A percentile compares a stretch with the other conserved stretches of the same genome.
Conservation (phyloP, 35 echinoderm and acorn worm species). For the Holothuria glaberrima region DNA sequence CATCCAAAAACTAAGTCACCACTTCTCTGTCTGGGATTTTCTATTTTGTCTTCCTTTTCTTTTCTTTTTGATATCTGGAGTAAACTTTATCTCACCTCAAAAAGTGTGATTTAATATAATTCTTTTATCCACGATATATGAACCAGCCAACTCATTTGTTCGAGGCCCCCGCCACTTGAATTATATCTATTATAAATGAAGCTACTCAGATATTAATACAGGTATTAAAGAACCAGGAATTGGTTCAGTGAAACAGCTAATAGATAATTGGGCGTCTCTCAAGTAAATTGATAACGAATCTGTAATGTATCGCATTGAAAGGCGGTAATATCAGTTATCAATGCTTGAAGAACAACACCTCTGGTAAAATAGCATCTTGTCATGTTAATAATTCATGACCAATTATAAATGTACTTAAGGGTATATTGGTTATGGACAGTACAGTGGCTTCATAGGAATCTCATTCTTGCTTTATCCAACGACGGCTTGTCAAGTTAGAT, state of each 20-base stretch:
- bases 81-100: too few species aligned
- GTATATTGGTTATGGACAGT: too few species aligned
- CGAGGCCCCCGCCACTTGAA: constrained; percentile 14
- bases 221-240: neutral
- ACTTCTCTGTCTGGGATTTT: too few species aligned
- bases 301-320: neutral
- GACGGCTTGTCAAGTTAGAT: too few species aligned
- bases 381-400: constrained; percentile 23
- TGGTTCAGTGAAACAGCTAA: constrained; percentile 38
- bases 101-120: constrained; percentile 47
- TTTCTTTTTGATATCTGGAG: too few species aligned
- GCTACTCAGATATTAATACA: constrained; percentile 50
- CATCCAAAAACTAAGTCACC: too few species aligned
- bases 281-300: constrained; percentile 48
- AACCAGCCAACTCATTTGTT: neutral
- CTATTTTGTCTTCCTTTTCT: too few species aligned
- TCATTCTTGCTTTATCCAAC: too few species aligned
- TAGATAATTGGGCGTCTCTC: neutral
- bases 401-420: constrained; percentile 31
- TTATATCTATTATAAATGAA: constrained; percentile 39
- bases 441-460: too few species aligned
- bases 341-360: constrained; percentile 8
- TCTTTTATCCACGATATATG: constrained; percentile 20
- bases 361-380: constrained; percentile 13
- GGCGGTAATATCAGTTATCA: neutral